A percentile compares a stretch with the other conserved stretches of the same genome.
Evolutionary conservation across 2,888 invertebrate genomes (phyloP).

Genomic region (Leucophora obtusa): DNA sequence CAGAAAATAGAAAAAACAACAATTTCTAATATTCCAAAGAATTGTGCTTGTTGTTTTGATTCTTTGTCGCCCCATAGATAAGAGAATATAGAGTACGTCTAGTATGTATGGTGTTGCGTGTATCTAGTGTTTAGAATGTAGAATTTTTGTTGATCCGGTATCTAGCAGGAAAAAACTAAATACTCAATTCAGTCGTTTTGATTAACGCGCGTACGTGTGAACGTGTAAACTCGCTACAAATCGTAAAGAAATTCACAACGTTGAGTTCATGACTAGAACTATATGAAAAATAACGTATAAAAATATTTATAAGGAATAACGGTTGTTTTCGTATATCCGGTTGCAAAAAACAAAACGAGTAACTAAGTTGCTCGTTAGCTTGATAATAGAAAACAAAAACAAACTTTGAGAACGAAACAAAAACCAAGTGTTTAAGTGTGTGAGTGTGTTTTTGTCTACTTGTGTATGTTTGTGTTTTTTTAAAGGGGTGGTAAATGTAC

Average conservation of each 20-base stretch:
- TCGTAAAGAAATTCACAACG: constrained; percentile 1
- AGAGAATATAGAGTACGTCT: constrained; percentile 43
- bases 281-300: not conserved
- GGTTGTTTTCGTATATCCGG: constrained; percentile 23
- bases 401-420: constrained; percentile 28
- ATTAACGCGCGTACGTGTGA: constrained; percentile 46
- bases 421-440: not conserved
- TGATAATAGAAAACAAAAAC: not conserved
- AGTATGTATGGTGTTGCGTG: not conserved
- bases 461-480: constrained; percentile 6
- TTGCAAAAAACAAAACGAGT: constrained; percentile 22
- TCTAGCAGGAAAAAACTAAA: constrained; percentile 67
- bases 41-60: constrained; percentile 13
- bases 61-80: constrained; percentile 44
- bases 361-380: not conserved
- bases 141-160: constrained; percentile 32
- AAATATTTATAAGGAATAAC: constrained; percentile 23
- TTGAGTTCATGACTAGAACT: constrained; percentile 2
- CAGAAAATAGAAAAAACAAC: constrained; percentile 30
- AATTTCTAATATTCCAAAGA: not conserved
- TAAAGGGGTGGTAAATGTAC: constrained; percentile 56
- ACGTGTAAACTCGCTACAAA: constrained; percentile 30
- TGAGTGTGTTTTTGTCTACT: not conserved
- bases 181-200: constrained; percentile 69
- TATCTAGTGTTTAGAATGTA: constrained; percentile 27